phyloP scores from a whole-genome alignment of 2,797 vertebrate species.

The Pyrrhura leucotis region DNA sequence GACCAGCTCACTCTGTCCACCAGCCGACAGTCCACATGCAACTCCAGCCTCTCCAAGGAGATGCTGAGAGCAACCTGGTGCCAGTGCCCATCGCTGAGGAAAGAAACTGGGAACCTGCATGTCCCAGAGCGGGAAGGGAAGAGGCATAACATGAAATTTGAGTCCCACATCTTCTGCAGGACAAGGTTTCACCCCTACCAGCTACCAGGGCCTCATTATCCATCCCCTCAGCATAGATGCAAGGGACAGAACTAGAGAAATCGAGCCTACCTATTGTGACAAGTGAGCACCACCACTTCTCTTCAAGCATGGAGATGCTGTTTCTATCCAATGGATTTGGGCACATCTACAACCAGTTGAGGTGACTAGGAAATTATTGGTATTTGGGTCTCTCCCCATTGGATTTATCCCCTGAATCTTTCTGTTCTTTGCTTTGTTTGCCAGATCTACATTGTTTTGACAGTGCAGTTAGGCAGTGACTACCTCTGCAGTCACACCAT shows the following conservation, averaged over 20 bases:
- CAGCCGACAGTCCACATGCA: constrained; percentile 88
- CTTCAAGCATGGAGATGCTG: not conserved
- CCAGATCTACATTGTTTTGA: not conserved
- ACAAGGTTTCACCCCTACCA: not conserved
- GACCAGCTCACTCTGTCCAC: constrained; percentile 86
- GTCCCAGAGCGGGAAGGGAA: not conserved
- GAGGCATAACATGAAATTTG: not conserved
- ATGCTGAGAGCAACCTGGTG: constrained; percentile 84
- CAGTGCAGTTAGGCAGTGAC: not conserved
- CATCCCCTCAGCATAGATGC: not conserved
- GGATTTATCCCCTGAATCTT: not conserved
- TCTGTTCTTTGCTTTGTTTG: not conserved
- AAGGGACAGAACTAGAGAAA: not conserved
- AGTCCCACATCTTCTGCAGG: not conserved
- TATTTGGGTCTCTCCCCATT: not conserved
- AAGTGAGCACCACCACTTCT: not conserved
- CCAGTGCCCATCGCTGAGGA: constrained; percentile 84
- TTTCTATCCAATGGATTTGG: not conserved
- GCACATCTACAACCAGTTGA: not conserved
- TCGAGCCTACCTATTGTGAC: not conserved
- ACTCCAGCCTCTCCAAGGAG: constrained; percentile 75
- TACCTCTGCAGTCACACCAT: no score
- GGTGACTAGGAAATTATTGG: not conserved
- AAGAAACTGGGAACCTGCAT: constrained; percentile 83
- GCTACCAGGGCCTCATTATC: not conserved